Base-by-base conservation (phyloP, 1,140 invertebrate species). In the Brachionus angularis region DNA sequence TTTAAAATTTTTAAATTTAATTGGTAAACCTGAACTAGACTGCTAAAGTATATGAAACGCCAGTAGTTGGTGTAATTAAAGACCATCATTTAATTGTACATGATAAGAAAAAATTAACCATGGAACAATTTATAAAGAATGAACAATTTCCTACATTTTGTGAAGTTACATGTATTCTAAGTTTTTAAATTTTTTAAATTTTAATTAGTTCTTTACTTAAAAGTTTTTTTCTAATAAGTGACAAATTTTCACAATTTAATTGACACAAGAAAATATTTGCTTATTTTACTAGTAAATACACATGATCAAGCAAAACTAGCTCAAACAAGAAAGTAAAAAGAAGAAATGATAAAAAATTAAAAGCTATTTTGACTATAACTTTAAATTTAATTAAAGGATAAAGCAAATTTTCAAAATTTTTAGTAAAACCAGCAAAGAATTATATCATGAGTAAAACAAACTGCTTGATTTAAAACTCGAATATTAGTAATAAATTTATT, bases 171-270 rank as follows among this genome's bases (percentile, higher is more conserved):
- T 23, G 62, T 67, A 50, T 31, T n/a, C 23, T 29, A n/a, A n/a
- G n/a, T 29, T 14, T 33, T 4, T 8, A 42, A 58, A 42, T 3
- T 5, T 21, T 7, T 29, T n/a, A 29, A 29, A 27, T 0, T 47
- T 67, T 12, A 25, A 39, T 34, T 36, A 5, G 23, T 55, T 55
- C 36, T 55, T 33, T 16, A 47, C 1, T 4, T 18, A 25, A n/a
- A n/a, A n/a, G 39, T 42, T 42, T 16, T 10, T 16, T 10, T 42
- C 39, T 42, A 16, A 5, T 12, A 2, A 67, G 62, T 67, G 42
- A 67, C 62, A 4, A 67, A 67, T 10, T 67, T 67, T 67, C 44
- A 67, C 16, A 67, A 67, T 67, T 33, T 67, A 42, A 29, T 67
- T 8, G 62, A 46, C 10, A 67, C 62, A 25, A 46, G 29, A 23